Percentiles rank a stretch among this genome's conserved stretches.
phyloP scores from a whole-genome alignment of 1,140 invertebrate genomes.

The Ips typographus region DNA sequence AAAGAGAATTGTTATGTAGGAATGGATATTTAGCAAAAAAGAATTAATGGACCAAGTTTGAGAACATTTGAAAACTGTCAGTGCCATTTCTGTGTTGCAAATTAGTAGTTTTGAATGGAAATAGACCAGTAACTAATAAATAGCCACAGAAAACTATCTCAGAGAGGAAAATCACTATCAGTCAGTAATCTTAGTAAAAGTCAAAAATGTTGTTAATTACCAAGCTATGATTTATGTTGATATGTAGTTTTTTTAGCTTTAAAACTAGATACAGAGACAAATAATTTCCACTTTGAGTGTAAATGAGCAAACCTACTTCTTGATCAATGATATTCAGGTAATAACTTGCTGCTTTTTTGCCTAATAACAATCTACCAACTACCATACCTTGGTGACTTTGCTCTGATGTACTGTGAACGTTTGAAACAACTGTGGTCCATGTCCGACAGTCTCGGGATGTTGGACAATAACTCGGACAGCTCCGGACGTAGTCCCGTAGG shows the following conservation, averaged over 20 bases:
- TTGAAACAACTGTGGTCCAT: slow-evolving; percentile 96
- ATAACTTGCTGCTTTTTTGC: background rate
- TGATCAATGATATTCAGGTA: background rate
- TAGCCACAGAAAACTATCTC: background rate
- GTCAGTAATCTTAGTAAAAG: no score
- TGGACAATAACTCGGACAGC: slow-evolving; percentile 96
- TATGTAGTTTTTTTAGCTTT: no score
- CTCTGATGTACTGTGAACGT: slow-evolving; percentile 97
- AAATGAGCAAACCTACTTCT: no score
- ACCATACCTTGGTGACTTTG: slow-evolving; percentile 84
- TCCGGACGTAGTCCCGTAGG: slow-evolving; percentile 95
- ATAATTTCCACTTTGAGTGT: no score
- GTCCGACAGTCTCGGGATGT: slow-evolving; percentile 97
- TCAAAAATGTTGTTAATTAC: no score
- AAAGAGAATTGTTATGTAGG: no score
- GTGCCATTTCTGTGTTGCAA: background rate
- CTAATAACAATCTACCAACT: background rate
- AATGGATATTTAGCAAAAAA: no score
- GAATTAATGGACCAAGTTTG: no score
- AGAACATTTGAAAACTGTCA: background rate
- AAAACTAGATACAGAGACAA: no score
- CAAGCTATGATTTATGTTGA: no score
- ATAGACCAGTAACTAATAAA: background rate
- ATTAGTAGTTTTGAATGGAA: background rate
- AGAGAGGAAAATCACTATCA: no score